Conservation (phyloP, 2,888 invertebrate genomes). For the Mythimna albipuncta region DNA sequence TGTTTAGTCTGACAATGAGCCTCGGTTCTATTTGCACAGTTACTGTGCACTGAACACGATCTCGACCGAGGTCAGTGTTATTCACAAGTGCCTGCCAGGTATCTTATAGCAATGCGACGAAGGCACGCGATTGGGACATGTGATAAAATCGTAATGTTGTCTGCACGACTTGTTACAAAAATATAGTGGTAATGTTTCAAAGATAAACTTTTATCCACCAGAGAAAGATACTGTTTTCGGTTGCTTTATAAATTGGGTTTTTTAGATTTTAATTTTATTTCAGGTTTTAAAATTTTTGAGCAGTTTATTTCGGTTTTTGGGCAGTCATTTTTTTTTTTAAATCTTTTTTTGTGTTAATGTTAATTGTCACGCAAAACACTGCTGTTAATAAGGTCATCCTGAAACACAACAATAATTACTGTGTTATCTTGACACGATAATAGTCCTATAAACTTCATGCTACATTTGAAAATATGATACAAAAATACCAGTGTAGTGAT, state of each 20-base stretch:
- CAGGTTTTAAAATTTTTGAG: not conserved
- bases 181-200: constrained; percentile 1
- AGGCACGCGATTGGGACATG: constrained; percentile 39
- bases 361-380: not conserved
- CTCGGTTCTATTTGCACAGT: constrained; percentile 47
- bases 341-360: not conserved
- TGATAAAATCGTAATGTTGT: constrained; percentile 15
- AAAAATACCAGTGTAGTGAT: not conserved
- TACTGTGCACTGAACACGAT: constrained; percentile 47
- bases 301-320: not conserved
- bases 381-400: not conserved
- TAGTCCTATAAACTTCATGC: too few species aligned
- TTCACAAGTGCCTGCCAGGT: constrained; percentile 37
- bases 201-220: not conserved
- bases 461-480: not conserved
- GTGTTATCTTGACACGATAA: too few species aligned
- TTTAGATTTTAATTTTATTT: not conserved
- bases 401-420: too few species aligned
- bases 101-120: constrained; percentile 35
- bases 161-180: constrained; percentile 8
- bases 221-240: not conserved
- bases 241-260: not conserved
- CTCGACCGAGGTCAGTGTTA: constrained; percentile 55
- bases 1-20: constrained; percentile 47
- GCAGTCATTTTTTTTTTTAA: not conserved